Conservation (phyloP, 2,797 vertebrate species). For the Oreochromis mossambicus region DNA sequence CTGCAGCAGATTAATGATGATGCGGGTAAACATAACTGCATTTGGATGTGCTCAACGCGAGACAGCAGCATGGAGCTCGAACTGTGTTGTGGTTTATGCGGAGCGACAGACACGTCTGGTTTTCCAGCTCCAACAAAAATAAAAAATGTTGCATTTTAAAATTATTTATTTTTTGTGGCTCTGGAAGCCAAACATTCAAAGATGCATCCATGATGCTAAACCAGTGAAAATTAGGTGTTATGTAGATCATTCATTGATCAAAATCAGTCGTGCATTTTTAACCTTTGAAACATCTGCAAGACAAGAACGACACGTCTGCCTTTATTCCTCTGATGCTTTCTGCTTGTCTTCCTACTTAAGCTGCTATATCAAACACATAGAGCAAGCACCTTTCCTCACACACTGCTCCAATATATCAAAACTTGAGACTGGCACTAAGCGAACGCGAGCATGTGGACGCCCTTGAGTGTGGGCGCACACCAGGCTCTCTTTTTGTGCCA, state of each 20-base stretch:
- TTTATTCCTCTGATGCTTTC: background rate
- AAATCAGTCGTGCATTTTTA: background rate
- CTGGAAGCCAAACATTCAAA: background rate
- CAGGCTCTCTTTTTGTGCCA: background rate
- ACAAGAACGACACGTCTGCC: background rate
- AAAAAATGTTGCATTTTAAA: background rate
- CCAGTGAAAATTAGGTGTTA: background rate
- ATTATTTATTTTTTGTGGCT: background rate
- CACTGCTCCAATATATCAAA: background rate
- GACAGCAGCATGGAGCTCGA: background rate
- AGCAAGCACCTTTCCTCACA: background rate
- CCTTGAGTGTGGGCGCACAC: background rate
- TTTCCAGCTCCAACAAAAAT: background rate
- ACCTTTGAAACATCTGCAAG: background rate
- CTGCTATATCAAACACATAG: background rate
- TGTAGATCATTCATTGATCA: background rate
- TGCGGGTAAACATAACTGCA: conserved; percentile 26
- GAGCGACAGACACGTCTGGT: background rate
- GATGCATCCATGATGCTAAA: background rate
- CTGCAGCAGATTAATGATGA: background rate
- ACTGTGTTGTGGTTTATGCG: background rate
- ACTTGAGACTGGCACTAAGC: background rate
- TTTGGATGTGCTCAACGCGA: conserved; percentile 17
- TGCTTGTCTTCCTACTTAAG: background rate
- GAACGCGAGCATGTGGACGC: background rate